Base-by-base conservation (phyloP, 2,888 invertebrate genomes). In the Eilema depressum region DNA sequence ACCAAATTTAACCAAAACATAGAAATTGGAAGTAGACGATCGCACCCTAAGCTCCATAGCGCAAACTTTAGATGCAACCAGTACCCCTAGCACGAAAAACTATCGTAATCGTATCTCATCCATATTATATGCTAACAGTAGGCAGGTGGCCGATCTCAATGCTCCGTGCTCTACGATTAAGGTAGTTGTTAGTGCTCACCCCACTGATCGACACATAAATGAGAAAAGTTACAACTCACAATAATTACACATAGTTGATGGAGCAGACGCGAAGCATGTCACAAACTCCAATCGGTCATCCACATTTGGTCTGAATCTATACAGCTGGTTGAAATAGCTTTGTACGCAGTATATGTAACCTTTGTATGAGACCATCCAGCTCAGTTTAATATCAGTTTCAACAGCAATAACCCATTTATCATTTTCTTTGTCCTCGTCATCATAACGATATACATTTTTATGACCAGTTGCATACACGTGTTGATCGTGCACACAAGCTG, bases 311-410 rank as follows among this genome's bases (percentile, higher is more conserved):
- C 77, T 85, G 73, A 94, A 93, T 75, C 92, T 88, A 68, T 90
- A 91, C 63, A 95, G 64, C 59, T 87, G 83, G 28, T 83, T 87
- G 66, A 91, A 93, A 68, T 90, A 94, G 74, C 86, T 89, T 73
- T 94, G 94, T 0, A 90, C 87, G 65, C 91, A 90, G 72, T 93
- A 94, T 57, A 95, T 90, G 74, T 90, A 89, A 0, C 88, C 88
- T 61, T 87, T 90, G 61, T 82, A 92, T 4, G 95, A 92, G 1
- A 85, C 75, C 85, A 95, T 85, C 59, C 82, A 86, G 63, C 84
- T 89, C 4, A 86, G 83, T 65, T 89, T 81, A 47, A 93, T 87
- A 0, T 90, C 83, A 12, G 91, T 89, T 1, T 76, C 66, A 0
- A 89, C 66, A 3, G 88, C 81, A 4, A 75, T 78, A 0, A 53